Base-by-base conservation (phyloP, 2,888 invertebrate species). In the Chrysolina haemoptera region DNA sequence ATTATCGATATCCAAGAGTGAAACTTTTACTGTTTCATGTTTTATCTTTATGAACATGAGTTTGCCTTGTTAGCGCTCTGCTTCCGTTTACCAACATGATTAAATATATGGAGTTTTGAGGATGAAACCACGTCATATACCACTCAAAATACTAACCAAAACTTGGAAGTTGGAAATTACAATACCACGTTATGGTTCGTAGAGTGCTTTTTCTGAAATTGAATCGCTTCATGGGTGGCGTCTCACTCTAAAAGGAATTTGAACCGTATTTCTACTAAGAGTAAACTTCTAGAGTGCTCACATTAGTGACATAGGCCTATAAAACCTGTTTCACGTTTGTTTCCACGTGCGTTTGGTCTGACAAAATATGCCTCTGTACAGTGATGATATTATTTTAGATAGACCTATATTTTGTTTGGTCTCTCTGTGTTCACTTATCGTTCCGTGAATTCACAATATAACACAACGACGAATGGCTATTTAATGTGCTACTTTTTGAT, bases 161-260 rank as follows among this genome's bases (percentile, higher is more conserved):
- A 74, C 70, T 71, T 22, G 35, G 8, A 68, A 74, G 68, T 76
- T 71, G 59, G 62, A 68, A 75, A 76, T 74, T 78, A 70, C 71
- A 73, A 75, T 62, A 69, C 70, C 74, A 66, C 74, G 76, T 76
- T 79, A 78, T 76, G 76, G 78, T 78, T 65, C 69, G 50, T 71
- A 71, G 50, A 75, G 76, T 78, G 79, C 76, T 73, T 63, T 46
- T 69, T 75, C 70, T 69, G 76, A 76, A 78, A 78, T 78, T 76
- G 79, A 72, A 76, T 74, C 48, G 69, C 73, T 40, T 41, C 40
- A 63, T 12, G 12, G 4, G 9, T 1, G 18, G 18, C 1, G 20
- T 20, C 18, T 53, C 18, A 8, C 35, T 35, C 43, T 5, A 4
- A 11, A 11, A 20, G 11, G 53, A 11, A 4, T 11, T 53, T 11